A percentile compares a stretch with the other conserved stretches of the same genome.
Evolutionary conservation across 2,888 invertebrate genomes (phyloP).

Genomic region (Apodemia mormo): DNA sequence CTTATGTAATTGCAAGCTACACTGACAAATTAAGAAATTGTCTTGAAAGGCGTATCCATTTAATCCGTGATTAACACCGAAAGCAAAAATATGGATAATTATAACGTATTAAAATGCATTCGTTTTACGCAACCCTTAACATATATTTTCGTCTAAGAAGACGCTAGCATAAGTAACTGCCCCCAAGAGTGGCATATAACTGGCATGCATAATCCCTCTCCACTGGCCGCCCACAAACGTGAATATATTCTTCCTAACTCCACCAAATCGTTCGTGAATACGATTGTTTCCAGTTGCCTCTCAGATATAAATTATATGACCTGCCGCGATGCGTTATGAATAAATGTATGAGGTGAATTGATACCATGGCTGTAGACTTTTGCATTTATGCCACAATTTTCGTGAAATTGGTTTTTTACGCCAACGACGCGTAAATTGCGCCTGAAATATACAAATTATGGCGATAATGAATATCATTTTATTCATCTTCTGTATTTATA

Average conservation of each 20-base stretch:
- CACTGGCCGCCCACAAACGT: constrained; percentile 41
- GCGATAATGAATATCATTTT: constrained; percentile 57
- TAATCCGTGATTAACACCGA: too few relatives aligned
- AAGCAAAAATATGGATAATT: too few relatives aligned
- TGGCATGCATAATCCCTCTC: constrained; percentile 57
- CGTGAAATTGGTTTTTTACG: constrained; percentile 73
- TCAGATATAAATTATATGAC: constrained; percentile 81
- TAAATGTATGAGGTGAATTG: constrained; percentile 80
- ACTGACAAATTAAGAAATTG: too few relatives aligned
- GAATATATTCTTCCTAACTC: constrained; percentile 52
- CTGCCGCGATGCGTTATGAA: constrained; percentile 69
- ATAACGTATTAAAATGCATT: background rate
- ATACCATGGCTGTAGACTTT: constrained; percentile 62
- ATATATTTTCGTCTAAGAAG: constrained; percentile 49
- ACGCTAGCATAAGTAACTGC: constrained; percentile 70
- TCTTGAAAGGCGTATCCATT: too few relatives aligned
- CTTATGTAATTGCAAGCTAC: too few relatives aligned
- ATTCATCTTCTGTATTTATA: constrained; percentile 15
- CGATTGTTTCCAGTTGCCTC: constrained; percentile 67
- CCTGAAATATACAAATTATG: constrained; percentile 69
- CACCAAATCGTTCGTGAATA: constrained; percentile 74
- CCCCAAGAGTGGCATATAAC: constrained; percentile 73
- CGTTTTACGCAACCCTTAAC: constrained; percentile 23
- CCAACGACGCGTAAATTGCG: constrained; percentile 64
- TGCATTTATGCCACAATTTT: constrained; percentile 64